These are phyloP conservation scores for Xestobium rufovillosum DNA, from an alignment of 2,888 invertebrate genomes.

Conservation along the genomic window DNA sequence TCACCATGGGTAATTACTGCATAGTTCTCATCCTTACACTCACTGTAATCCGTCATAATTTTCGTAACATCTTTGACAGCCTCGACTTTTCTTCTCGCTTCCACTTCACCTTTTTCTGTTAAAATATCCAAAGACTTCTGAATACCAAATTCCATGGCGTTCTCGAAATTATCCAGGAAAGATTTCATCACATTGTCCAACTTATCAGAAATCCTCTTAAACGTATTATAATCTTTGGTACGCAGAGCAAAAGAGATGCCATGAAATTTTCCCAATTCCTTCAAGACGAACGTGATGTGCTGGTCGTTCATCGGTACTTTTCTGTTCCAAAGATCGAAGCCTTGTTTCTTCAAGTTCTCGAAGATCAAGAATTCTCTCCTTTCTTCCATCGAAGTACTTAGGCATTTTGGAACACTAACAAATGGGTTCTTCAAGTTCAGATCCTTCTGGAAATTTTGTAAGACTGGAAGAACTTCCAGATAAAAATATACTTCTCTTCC, in stretches of 20 bases:
- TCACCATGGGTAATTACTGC: constrained; percentile 31
- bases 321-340: constrained; percentile 24
- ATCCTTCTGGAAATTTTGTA: constrained; percentile 21
- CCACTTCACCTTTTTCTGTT: constrained; percentile 2
- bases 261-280: constrained; percentile 24
- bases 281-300: constrained; percentile 28
- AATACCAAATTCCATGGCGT: too few relatives aligned
- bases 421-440: constrained; percentile 18
- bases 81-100: background rate
- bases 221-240: constrained; percentile 13
- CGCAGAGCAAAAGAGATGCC: constrained; percentile 19
- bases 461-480: constrained; percentile 19
- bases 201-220: constrained; percentile 18
- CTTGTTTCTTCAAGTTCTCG: constrained; percentile 26
- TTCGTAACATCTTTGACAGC: constrained; percentile 8
- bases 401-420: constrained; percentile 21
- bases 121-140: background rate
- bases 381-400: constrained; percentile 14
- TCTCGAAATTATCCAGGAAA: constrained; percentile 25
- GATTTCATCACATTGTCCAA: constrained; percentile 9
- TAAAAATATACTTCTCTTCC: constrained; percentile 26
- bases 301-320: constrained; percentile 26
- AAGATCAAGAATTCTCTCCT: constrained; percentile 24
- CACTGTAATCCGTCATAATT: background rate
- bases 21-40: constrained; percentile 7